Conservation (phyloP, 1,140 invertebrate genomes). For the Fopius arisanus region DNA sequence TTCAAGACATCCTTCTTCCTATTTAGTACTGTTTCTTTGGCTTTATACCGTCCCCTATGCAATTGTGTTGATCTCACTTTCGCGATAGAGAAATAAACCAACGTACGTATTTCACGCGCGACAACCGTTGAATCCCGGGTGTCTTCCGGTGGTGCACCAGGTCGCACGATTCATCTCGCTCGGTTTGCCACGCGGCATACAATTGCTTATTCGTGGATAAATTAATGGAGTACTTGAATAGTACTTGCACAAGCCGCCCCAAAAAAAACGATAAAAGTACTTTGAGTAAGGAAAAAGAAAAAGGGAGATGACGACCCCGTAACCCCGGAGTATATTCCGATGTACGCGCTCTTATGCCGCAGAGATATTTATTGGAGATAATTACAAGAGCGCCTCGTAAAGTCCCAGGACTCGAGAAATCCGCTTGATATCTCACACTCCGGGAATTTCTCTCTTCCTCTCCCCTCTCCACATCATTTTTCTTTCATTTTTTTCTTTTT, state of each 20-base stretch:
- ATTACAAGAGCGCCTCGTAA: constrained; percentile 65
- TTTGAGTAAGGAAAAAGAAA: neutral
- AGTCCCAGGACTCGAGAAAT: constrained; percentile 47
- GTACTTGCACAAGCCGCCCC: no score
- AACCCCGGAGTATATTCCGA: constrained; percentile 52
- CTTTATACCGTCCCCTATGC: constrained; percentile 5
- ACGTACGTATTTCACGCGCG: constrained; percentile 29
- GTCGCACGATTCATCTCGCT: constrained; percentile 40
- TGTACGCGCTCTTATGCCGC: constrained; percentile 58
- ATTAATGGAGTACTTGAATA: no score
- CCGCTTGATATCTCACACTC: constrained; percentile 55
- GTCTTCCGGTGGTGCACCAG: constrained; percentile 41
- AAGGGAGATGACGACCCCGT: neutral
- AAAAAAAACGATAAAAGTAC: no score
- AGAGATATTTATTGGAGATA: constrained; percentile 66
- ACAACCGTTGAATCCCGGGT: constrained; percentile 20
- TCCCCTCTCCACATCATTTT: constrained; percentile 13
- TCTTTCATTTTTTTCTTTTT: constrained; percentile 22
- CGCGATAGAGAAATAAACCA: constrained; percentile 9
- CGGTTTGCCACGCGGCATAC: constrained; percentile 42
- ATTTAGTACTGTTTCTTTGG: constrained; percentile 26
- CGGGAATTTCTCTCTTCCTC: constrained; percentile 16
- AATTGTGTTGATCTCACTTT: constrained; percentile 11
- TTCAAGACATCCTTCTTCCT: constrained; percentile 31
- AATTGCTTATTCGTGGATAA: neutral